Base-by-base conservation (phyloP, 2,888 invertebrate species). In the Drosophila tripunctata region DNA sequence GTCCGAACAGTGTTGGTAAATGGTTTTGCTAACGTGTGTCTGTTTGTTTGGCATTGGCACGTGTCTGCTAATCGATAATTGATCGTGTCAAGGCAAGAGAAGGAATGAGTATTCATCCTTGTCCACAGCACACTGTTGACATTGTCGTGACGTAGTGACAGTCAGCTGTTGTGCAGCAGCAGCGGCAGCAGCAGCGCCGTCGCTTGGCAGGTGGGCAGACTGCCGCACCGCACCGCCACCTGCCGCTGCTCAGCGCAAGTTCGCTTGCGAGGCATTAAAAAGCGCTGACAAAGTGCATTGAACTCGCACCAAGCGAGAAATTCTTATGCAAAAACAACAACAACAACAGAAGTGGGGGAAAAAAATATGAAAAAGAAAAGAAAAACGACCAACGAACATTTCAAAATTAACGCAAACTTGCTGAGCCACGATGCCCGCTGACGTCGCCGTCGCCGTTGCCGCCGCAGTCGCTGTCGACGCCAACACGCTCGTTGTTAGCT, bases 351-450 rank as follows among this genome's bases (percentile, higher is more conserved):
- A 27, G 10, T 10, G 10, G 8, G 27, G 27, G 3, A 27, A 27
- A 51, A 52, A 47, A 40, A 56, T n/a, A n/a, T 45, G 35, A 43
- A 52, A 22, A 40, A 40, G 30, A 50, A 60, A 55, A 43, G 47
- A 51, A 67, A 58, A 75, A 64, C 58, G 70, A 51, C 57, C 57
- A 69, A 67, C 58, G 67, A 70, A 65, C 77, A 60, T 78, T 82
- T 72, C 75, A 78, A 76, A 70, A 81, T 84, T 78, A 81, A 80
- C 62, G 85, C 79, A 78, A 80, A 82, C 57, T 80, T 78, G 85
- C 80, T 85, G 76, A 80, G 85, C 79, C 75, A 80, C 70, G 75
- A 57, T 80, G 66, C 41, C 45, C 36, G 36, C 19, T 40, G 12
- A 35, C 48, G 27, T 27, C 27, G 58, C 36, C 6, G 40, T 27